Evolutionary conservation across 2,797 vertebrate genomes (phyloP).

Genomic region (Danionella dracula): DNA sequence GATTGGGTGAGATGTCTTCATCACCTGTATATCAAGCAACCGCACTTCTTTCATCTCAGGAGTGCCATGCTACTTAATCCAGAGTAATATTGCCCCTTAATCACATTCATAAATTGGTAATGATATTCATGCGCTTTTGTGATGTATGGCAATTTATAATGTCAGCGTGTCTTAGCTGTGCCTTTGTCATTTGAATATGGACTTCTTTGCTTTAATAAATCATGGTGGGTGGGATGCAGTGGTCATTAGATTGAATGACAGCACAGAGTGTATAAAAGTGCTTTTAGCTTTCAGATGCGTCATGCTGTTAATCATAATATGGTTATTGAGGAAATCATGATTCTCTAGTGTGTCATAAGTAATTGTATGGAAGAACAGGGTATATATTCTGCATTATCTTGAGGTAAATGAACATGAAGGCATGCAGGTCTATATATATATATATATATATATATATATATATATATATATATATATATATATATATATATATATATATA

Average conservation of each 20-base stretch:
- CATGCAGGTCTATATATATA: too few species aligned
- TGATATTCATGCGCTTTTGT: conserved; percentile 51
- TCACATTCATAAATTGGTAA: conserved; percentile 51
- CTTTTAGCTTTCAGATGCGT: conserved; percentile 21
- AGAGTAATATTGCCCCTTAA: conserved; percentile 45
- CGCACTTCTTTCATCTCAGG: conserved; percentile 11
- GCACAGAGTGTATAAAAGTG: not conserved
- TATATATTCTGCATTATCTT: too few species aligned
- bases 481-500: too few species aligned
- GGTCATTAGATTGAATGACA: conserved; percentile 41
- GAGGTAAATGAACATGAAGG: not conserved
- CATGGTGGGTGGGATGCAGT: conserved; percentile 19
- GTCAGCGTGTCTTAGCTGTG: conserved; percentile 38
- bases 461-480: too few species aligned
- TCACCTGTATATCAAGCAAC: conserved; percentile 11
- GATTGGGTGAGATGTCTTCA: conserved; percentile 3
- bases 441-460: too few species aligned
- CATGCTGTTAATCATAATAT: conserved; percentile 21
- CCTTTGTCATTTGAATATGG: not conserved
- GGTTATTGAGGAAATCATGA: not conserved
- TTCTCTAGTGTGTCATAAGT: not conserved
- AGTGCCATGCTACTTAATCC: conserved; percentile 7
- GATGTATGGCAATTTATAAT: conserved; percentile 66
- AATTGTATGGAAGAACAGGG: not conserved
- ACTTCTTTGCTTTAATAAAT: conserved; percentile 34